Percentiles rank a stretch among this genome's conserved stretches.
Evolutionary conservation across 1,140 invertebrate species (phyloP).

Genomic region (Telenomus remus): DNA sequence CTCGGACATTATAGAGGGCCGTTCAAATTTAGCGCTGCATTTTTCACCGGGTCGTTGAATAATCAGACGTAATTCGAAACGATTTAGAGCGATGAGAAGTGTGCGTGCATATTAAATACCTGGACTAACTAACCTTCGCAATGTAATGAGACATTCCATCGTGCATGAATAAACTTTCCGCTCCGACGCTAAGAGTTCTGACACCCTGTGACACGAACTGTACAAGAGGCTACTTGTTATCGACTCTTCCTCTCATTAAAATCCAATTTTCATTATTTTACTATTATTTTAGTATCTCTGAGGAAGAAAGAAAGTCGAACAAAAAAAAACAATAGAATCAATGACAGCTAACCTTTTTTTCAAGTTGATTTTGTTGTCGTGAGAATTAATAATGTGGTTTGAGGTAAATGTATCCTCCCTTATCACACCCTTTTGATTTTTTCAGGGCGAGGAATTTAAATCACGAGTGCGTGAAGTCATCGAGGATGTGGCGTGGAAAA

Average conservation of each 20-base stretch:
- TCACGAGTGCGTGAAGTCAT: background rate
- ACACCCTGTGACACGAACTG: slow-evolving; percentile 18
- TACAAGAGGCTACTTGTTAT: slow-evolving; percentile 1
- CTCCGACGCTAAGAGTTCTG: slow-evolving; percentile 26
- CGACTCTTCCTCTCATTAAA: background rate
- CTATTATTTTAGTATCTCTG: background rate
- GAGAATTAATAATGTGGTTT: too few species aligned
- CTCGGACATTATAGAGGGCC: background rate
- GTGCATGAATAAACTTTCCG: slow-evolving; percentile 67
- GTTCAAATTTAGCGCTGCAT: slow-evolving; percentile 14
- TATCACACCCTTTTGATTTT: slow-evolving; percentile 7
- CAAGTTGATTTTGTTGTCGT: too few species aligned
- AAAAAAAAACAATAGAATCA: too few species aligned
- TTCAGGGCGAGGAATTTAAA: slow-evolving; percentile 10
- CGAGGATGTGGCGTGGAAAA: slow-evolving; percentile 18
- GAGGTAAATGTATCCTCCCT: too few species aligned
- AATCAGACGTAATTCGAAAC: slow-evolving; percentile 49
- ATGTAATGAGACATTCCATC: slow-evolving; percentile 72
- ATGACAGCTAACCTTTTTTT: too few species aligned
- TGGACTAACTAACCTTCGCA: slow-evolving; percentile 67
- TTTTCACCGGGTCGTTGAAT: slow-evolving; percentile 13
- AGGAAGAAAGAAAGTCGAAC: too few species aligned
- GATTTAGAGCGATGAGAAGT: slow-evolving; percentile 34
- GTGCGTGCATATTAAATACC: slow-evolving; percentile 69
- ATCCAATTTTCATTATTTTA: background rate